These are phyloP conservation scores for Pungitius pungitius DNA, from an alignment of 2,113 vertebrate genomes.

Conservation along the genomic window DNA sequence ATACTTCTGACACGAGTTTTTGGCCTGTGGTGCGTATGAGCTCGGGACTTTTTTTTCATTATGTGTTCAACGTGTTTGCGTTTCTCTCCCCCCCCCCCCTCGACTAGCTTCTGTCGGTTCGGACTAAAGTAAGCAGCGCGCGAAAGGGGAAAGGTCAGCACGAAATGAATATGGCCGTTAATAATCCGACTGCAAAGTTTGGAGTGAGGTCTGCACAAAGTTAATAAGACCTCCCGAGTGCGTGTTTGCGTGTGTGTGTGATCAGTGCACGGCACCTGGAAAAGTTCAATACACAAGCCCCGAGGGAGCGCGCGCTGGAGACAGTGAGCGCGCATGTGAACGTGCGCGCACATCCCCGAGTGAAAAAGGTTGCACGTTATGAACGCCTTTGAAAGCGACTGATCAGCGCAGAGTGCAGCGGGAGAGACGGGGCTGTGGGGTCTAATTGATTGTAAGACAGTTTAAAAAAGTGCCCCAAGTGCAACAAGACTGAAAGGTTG, in stretches of 20 bases:
- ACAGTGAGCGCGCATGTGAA: too few relatives aligned
- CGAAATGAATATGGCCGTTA: slow-evolving; percentile 81
- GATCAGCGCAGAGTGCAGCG: slow-evolving; percentile 55
- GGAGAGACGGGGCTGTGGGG: slow-evolving; percentile 35
- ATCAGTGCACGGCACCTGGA: slow-evolving; percentile 52
- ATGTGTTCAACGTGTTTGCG: slow-evolving; percentile 44
- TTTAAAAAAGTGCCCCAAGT: slow-evolving; percentile 70
- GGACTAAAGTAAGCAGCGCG: slow-evolving; percentile 65
- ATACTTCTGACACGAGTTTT: slow-evolving; percentile 17
- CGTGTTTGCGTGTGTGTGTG: slow-evolving; percentile 17
- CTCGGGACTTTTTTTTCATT: slow-evolving; percentile 14
- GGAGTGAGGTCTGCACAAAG: slow-evolving; percentile 71
- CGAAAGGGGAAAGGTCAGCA: slow-evolving; percentile 80
- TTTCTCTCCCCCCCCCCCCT: slow-evolving; percentile 29
- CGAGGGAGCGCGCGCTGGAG: background rate
- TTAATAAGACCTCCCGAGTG: slow-evolving; percentile 67
- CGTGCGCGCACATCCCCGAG: background rate
- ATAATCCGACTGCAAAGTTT: slow-evolving; percentile 81
- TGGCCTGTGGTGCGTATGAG: background rate
- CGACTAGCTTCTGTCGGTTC: slow-evolving; percentile 68
- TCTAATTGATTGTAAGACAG: slow-evolving; percentile 79
- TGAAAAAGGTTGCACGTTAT: slow-evolving; percentile 47
- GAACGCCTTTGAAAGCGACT: slow-evolving; percentile 59
- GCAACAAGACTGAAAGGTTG: slow-evolving; percentile 70
- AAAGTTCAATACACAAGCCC: slow-evolving; percentile 56